phyloP scores from a whole-genome alignment of 2,113 vertebrate genomes.

The Irena cyanogastra region DNA sequence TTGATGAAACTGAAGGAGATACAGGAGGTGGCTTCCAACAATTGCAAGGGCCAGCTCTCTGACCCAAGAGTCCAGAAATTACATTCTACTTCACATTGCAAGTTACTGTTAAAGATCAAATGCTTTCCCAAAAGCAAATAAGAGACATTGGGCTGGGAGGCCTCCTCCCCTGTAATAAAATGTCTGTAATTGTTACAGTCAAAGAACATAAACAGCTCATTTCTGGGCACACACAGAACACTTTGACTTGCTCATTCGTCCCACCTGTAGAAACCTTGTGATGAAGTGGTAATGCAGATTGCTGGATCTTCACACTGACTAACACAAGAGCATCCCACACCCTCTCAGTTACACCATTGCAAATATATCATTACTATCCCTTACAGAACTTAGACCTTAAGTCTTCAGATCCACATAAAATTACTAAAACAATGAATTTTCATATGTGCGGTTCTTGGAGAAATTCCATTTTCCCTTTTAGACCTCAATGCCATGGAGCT shows the following conservation, averaged over 20 bases:
- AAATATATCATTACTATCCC: neutral
- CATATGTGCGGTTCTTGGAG: neutral
- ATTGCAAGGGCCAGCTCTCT: neutral
- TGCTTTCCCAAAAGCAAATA: neutral
- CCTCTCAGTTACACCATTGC: neutral
- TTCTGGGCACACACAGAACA: neutral
- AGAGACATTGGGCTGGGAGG: rapidly evolving
- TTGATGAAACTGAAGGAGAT: neutral
- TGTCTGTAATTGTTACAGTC: neutral
- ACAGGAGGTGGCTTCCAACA: neutral
- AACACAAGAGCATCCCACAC: neutral
- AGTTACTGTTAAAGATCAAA: neutral
- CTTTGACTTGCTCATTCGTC: neutral
- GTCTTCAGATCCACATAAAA: neutral
- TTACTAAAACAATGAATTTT: neutral
- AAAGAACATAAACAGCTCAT: neutral
- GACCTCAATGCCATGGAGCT: neutral
- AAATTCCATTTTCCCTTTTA: neutral
- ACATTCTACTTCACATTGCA: neutral
- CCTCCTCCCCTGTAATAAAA: neutral
- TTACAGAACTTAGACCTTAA: neutral
- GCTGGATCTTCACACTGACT: neutral
- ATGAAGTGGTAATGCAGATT: neutral
- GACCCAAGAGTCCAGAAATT: neutral
- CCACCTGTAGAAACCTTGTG: neutral